These are phyloP conservation scores for Dipodomys spectabilis DNA, from an alignment of 2,113 vertebrate genomes.

Conservation along the genomic window DNA sequence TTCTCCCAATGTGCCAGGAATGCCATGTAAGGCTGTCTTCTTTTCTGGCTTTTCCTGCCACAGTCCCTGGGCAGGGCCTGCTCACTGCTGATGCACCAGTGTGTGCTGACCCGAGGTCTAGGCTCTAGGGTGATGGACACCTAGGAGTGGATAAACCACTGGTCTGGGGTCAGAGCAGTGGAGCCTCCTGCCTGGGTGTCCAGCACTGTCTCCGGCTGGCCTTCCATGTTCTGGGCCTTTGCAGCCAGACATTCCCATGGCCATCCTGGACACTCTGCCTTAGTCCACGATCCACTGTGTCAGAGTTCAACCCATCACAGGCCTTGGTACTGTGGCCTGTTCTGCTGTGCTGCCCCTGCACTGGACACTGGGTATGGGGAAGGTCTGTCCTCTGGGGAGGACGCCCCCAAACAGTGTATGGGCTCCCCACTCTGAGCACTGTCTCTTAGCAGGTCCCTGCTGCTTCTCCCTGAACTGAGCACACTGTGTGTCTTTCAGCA, in stretches of 20 bases:
- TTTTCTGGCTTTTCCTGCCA: too few species aligned
- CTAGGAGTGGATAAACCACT: background rate
- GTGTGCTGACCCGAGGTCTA: fast-evolving
- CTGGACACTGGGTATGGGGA: fast-evolving
- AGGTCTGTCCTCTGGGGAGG: background rate
- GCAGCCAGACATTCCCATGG: too few species aligned
- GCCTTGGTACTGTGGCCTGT: fast-evolving
- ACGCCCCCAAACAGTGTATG: too few species aligned
- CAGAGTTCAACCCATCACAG: too few species aligned
- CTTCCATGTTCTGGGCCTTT: background rate
- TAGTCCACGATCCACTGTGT: too few species aligned
- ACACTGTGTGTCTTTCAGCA: background rate
- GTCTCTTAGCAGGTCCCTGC: background rate
- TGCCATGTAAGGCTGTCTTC: too few species aligned
- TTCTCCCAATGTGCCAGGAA: too few species aligned
- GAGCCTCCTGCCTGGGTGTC: background rate
- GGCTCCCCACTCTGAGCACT: background rate
- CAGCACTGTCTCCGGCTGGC: fast-evolving
- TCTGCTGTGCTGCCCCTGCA: fast-evolving
- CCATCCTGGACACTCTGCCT: background rate
- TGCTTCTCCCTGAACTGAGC: too few species aligned
- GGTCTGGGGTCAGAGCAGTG: too few species aligned
- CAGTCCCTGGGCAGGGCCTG: too few species aligned
- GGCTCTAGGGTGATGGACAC: fast-evolving
- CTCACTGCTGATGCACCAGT: too few species aligned